A percentile compares a stretch with the other conserved stretches of the same genome.
Conservation (phyloP, 2,113 vertebrate genomes). For the Lutjanus erythropterus region DNA sequence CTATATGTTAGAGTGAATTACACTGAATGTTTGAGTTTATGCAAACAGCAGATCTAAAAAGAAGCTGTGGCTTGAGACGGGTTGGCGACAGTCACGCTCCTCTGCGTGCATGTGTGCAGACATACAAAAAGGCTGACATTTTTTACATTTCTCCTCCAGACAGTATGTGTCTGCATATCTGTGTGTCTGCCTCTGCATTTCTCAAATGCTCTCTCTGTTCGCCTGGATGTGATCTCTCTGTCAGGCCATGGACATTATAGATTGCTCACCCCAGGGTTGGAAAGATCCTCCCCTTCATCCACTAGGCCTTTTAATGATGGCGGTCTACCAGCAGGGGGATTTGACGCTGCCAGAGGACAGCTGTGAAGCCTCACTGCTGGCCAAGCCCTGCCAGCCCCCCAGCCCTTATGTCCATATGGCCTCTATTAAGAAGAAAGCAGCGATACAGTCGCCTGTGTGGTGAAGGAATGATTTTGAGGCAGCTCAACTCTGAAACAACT, state of each 20-base stretch:
- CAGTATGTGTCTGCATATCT: constrained; percentile 18
- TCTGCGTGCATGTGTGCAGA: background rate
- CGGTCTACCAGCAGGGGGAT: constrained; percentile 37
- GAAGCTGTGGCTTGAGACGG: no score
- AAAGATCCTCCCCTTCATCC: constrained; percentile 44
- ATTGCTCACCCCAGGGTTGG: constrained; percentile 39
- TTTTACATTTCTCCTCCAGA: background rate
- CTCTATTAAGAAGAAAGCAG: constrained; percentile 42
- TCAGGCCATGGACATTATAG: constrained; percentile 28
- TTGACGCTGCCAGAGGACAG: constrained; percentile 40
- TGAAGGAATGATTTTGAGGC: constrained; percentile 28
- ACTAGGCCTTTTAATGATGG: constrained; percentile 56
- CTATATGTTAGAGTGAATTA: no score
- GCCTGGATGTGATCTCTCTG: constrained; percentile 23
- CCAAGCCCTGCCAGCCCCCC: constrained; percentile 19
- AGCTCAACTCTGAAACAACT: constrained; percentile 36
- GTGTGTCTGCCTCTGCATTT: background rate
- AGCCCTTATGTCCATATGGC: constrained; percentile 47
- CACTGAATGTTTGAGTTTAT: background rate
- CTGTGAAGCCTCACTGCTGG: constrained; percentile 39
- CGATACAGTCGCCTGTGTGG: background rate
- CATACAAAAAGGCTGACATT: constrained; percentile 16
- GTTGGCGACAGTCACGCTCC: background rate
- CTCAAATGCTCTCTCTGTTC: background rate
- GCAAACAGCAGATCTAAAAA: no score